Base-by-base conservation (phyloP, 2,888 invertebrate genomes). In the Ochlodes sylvanus region DNA sequence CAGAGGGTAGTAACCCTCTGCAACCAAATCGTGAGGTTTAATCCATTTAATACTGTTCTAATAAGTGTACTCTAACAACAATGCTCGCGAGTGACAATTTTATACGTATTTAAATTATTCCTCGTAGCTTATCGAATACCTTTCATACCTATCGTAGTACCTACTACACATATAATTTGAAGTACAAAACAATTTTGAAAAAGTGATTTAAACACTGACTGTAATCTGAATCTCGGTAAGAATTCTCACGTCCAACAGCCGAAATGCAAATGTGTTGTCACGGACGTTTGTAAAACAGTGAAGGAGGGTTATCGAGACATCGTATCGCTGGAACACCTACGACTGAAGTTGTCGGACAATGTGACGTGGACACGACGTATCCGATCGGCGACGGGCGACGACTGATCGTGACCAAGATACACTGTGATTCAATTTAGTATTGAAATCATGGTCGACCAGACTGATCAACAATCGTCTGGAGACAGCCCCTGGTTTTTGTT, bases 361-460 rank as follows among this genome's bases (percentile, higher is more conserved):
- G 76, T 69, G 77, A 78, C 75, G 73, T 71, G 77, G 75, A 76
- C 77, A 71, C 73, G 77, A 78, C 76, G 76, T 69, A 76, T 76
- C 78, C 75, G 74, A 74, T 73, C 73, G 77, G 72, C 75, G 82
- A 78, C 79, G 76, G 74, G 73, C 72, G 79, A 79, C 85, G 87
- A 86, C 86, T 84, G 92, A 92, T 90, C 81, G 85, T 85, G 83
- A 78, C 75, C 80, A 76, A 83, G 92, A 92, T 91, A 87, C 82
- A 58, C 82, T 74, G 81, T 80, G 83, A 85, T 83, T 81, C 82
- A 79, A 80, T 81, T 82, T 80, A 76, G 77, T 81, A 84, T 87
- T 83, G 83, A 81, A 79, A 81, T 80, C 82, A 78, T 79, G 84
- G 80, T 79, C 71, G 76, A 76, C 69, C 69, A 71, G 38, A 62